Evolutionary conservation across 2,113 vertebrate species (phyloP).

Genomic region (Falco punctatus): DNA sequence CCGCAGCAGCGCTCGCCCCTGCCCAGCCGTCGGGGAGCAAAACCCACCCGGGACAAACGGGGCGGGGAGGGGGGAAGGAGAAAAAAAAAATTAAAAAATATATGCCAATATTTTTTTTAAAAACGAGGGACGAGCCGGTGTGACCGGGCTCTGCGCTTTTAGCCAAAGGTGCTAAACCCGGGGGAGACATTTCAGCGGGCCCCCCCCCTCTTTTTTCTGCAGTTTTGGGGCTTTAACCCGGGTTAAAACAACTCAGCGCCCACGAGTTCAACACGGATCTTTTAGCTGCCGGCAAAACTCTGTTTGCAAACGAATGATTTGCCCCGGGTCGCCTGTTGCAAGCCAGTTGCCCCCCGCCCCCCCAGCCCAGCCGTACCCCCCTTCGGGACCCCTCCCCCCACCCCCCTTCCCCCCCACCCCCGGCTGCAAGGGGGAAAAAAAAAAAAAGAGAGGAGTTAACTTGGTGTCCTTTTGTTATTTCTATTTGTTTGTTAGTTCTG

Average conservation of each 20-base stretch:
- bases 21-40: neutral
- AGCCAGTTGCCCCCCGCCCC: neutral
- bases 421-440: too few species aligned
- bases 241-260: neutral
- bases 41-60: neutral
- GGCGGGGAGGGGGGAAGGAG: neutral
- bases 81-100: too few species aligned
- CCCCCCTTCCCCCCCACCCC: neutral
- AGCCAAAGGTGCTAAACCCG: neutral
- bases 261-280: neutral
- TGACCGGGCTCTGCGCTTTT: neutral
- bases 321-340: neutral
- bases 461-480: neutral
- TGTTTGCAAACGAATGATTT: neutral
- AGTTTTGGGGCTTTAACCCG: neutral
- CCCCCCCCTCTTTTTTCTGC: neutral
- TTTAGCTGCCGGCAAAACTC: neutral
- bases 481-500: neutral
- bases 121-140: neutral
- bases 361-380: too few species aligned
- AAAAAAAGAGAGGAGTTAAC: neutral
- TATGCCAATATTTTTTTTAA: neutral
- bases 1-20: rapidly evolving
- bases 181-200: neutral
- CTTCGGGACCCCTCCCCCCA: neutral